Percentiles rank a stretch among this genome's conserved stretches.
Conservation (phyloP, 2,888 invertebrate genomes). For the Drosophila kanekoi region DNA sequence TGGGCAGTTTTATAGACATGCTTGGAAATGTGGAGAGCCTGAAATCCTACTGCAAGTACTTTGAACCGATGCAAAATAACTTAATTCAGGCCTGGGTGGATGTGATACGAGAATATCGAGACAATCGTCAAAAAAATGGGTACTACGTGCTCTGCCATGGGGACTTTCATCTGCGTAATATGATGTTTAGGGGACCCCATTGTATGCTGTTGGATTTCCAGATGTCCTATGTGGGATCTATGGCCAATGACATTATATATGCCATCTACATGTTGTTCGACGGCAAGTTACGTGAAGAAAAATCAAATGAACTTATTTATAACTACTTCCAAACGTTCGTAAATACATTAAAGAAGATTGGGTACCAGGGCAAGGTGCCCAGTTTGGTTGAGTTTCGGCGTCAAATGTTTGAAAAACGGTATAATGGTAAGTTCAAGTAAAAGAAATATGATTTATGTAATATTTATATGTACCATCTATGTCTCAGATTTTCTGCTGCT, state of each 20-base stretch:
- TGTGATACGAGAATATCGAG: constrained; percentile 49
- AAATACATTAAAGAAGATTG: constrained; percentile 50
- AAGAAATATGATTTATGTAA: background rate
- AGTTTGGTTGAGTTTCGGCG: constrained; percentile 50
- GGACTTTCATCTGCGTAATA: constrained; percentile 69
- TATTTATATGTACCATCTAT: background rate
- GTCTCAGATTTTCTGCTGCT: constrained; percentile 39
- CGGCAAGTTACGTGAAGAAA: constrained; percentile 38
- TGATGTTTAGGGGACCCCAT: constrained; percentile 64
- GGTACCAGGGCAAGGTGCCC: constrained; percentile 53
- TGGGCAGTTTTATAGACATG: constrained; percentile 51
- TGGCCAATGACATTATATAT: constrained; percentile 58
- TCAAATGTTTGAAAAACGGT: constrained; percentile 52
- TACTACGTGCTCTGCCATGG: constrained; percentile 71
- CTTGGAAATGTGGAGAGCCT: constrained; percentile 41
- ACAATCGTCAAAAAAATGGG: constrained; percentile 34
- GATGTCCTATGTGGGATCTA: constrained; percentile 60
- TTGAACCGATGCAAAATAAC: constrained; percentile 44
- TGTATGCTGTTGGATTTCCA: constrained; percentile 69
- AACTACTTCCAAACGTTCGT: constrained; percentile 59
- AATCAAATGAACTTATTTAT: constrained; percentile 57
- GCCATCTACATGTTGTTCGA: constrained; percentile 57
- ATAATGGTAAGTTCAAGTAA: constrained; percentile 44
- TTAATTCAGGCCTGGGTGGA: constrained; percentile 25
- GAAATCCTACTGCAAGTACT: constrained; percentile 53